Evolutionary conservation across 2,888 invertebrate species (phyloP).

Genomic region (Pyrrhia umbra): DNA sequence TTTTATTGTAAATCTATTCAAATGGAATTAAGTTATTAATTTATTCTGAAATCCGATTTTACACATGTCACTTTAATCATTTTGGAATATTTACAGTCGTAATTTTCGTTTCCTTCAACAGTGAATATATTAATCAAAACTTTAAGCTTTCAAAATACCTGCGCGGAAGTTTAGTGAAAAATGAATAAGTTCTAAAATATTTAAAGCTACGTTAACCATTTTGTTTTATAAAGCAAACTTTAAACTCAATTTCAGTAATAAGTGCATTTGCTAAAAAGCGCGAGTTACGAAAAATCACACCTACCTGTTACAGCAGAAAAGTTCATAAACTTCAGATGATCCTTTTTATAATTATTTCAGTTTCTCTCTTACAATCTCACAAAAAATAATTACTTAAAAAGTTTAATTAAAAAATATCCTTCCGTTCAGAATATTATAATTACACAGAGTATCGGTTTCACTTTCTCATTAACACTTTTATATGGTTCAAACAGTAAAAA

Average conservation of each 20-base stretch:
- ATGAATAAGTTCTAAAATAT: neutral
- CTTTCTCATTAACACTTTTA: constrained; percentile 75
- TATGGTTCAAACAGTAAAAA: constrained; percentile 67
- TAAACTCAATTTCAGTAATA: neutral
- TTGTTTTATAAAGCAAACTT: neutral
- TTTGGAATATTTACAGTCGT: constrained; percentile 24
- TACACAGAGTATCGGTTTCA: constrained; percentile 80
- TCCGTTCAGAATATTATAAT: constrained; percentile 68
- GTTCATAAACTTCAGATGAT: constrained; percentile 61
- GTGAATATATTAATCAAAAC: constrained; percentile 24
- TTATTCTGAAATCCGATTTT: constrained; percentile 40
- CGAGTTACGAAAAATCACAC: constrained; percentile 37
- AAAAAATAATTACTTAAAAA: constrained; percentile 61
- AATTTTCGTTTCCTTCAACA: constrained; percentile 35
- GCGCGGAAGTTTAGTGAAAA: neutral
- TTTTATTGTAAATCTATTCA: constrained; percentile 48
- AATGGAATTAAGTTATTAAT: constrained; percentile 44
- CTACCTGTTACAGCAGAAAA: constrained; percentile 70
- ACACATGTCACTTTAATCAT: constrained; percentile 15
- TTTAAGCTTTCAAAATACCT: constrained; percentile 13
- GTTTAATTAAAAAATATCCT: constrained; percentile 69
- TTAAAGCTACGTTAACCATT: neutral
- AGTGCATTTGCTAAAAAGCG: neutral
- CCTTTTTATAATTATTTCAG: constrained; percentile 63
- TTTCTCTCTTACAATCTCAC: constrained; percentile 54